Evolutionary conservation across 1,140 invertebrate species (phyloP), one percentile per base, ranked within the genome.

Genomic region (Gyrodactylus salaris): DNA sequence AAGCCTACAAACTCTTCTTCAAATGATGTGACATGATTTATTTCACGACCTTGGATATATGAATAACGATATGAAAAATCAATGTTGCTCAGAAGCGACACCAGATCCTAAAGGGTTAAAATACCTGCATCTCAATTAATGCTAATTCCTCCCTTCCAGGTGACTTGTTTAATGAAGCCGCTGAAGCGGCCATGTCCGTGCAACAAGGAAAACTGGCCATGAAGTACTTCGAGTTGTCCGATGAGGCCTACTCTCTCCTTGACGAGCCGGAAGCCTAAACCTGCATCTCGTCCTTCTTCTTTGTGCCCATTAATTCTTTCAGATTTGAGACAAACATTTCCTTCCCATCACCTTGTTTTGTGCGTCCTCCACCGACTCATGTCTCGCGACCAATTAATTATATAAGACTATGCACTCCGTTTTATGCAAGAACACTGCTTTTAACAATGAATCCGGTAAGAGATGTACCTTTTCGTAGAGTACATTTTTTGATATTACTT

Each of bases 181-280:
- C 84, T 68, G 84, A 85, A 73, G 76, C 76, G 34, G 84, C 84
- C 1, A 84, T 81, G 77, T 79, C 78, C 72, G 79, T 80, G 19
- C 84, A 83, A 82, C 84, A 85, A 75, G 84, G 84, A 72, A 78
- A 82, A 72, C 76, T 84, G 69, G 84, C 84, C 19, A 83, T 80
- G 76, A 84, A 84, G 77, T 84, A 82, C 76, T 85, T 82, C 75
- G 79, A 79, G 76, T 76, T 82, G 72, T 82, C 84, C 21, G 84
- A 85, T 77, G 81, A 83, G 76, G 78, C 78, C 19, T 79, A 75
- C 69, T 77, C 74, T 19, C 76, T 54, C 7, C 7, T 54, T 16
- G 7, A 7, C 34, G 34, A 54, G 34, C 7, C 34, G n/a, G n/a
- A n/a, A 54, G n/a, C 34, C n/a, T 54, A n/a, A 54, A n/a, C n/a